A percentile compares a stretch with the other conserved stretches of the same genome.
These are phyloP conservation scores for Tringa solitaria DNA, from an alignment of 2,113 vertebrate species.

Conservation along the genomic window DNA sequence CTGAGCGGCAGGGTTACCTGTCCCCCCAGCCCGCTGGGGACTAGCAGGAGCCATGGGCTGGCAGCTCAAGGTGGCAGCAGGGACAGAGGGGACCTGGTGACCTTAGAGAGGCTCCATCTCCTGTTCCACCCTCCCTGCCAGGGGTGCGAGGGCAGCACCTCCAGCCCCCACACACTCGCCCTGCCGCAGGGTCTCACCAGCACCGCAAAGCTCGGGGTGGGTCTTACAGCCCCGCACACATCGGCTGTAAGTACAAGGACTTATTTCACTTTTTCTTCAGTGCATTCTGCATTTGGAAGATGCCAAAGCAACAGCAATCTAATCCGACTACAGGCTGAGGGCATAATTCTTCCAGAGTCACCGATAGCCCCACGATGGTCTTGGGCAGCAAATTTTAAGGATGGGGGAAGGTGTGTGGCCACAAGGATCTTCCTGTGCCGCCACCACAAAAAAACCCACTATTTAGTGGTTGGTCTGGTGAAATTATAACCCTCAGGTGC, in stretches of 20 bases:
- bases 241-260: neutral
- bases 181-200: neutral
- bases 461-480: neutral
- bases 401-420: neutral
- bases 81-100: fast-evolving
- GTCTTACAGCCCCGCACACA: neutral
- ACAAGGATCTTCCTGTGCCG: neutral
- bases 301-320: neutral
- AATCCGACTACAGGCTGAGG: neutral
- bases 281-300: neutral
- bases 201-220: neutral
- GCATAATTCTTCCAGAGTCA: neutral
- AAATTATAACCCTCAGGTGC: neutral
- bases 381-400: neutral
- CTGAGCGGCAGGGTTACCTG: neutral
- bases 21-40: neutral
- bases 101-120: neutral
- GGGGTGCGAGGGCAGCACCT: neutral
- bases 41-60: neutral
- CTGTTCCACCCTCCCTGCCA: fast-evolving
- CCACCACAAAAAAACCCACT: neutral
- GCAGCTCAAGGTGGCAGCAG: neutral
- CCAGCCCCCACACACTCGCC: fast-evolving
- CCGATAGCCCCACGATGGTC: fast-evolving
- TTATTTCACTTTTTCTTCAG: fast-evolving